These are phyloP conservation scores for Malaclemys terrapin DNA, from an alignment of 2,113 vertebrate genomes.

Conservation along the genomic window DNA sequence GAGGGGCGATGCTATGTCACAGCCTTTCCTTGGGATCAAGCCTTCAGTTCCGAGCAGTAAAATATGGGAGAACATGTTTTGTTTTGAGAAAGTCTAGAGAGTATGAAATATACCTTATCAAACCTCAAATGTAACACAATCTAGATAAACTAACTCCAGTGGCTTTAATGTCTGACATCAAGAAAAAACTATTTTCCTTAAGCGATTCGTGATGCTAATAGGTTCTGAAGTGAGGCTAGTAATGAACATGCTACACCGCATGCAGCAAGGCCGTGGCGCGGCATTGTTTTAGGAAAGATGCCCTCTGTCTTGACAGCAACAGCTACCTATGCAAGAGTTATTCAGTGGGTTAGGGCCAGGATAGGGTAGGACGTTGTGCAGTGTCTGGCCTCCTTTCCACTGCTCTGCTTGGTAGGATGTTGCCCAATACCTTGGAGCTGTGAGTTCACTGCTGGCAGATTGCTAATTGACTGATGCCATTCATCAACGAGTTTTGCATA, in stretches of 20 bases:
- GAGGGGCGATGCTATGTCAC: not conserved
- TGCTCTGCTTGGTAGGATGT: not conserved
- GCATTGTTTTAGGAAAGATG: slow-evolving; percentile 18
- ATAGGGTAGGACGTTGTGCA: not conserved
- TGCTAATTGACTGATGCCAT: slow-evolving; percentile 59
- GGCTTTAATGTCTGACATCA: slow-evolving; percentile 40
- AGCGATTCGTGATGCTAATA: slow-evolving; percentile 35
- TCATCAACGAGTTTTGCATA: slow-evolving; percentile 57
- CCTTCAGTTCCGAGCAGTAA: not conserved
- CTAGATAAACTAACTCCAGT: not conserved
- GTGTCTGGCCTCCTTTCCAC: not conserved
- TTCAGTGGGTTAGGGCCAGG: not conserved
- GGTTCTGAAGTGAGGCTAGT: not conserved
- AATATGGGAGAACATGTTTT: not conserved
- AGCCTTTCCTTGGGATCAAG: not conserved
- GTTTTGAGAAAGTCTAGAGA: not conserved
- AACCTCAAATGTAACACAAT: not conserved
- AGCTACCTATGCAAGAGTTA: not conserved
- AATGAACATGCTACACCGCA: not conserved
- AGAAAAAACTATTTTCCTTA: not conserved
- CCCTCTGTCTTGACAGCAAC: not conserved
- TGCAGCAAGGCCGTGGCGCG: not conserved
- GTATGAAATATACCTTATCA: not conserved
- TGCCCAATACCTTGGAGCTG: not conserved
- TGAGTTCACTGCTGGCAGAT: slow-evolving; percentile 39